Percentiles rank a stretch among this genome's conserved stretches.
Conservation (phyloP, 2,888 invertebrate genomes). For the Himalopsyche kuldschensis region DNA sequence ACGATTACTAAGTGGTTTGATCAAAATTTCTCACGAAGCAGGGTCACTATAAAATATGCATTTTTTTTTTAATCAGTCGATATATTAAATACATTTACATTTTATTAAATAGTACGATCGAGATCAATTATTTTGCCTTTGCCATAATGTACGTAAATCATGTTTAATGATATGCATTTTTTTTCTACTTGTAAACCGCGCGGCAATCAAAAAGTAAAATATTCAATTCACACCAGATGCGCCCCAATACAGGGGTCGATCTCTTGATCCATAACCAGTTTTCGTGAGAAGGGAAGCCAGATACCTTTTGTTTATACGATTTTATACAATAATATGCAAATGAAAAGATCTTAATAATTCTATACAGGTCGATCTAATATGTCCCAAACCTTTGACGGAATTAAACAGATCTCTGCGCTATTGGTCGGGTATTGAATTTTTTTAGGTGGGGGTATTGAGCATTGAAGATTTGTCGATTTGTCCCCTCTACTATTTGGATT, state of each 20-base stretch:
- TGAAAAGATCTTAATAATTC: not conserved
- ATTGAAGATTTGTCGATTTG: not conserved
- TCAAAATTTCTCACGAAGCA: not conserved
- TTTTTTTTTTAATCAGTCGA: not conserved
- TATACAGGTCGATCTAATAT: not conserved
- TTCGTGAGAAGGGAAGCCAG: conserved; percentile 15
- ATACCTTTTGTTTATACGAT: conserved; percentile 8
- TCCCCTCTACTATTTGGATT: not conserved
- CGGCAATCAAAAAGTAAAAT: not conserved
- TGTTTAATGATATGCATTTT: not conserved
- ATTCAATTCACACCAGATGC: not conserved
- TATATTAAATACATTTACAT: not conserved
- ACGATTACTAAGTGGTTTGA: not conserved
- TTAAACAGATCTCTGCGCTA: not conserved
- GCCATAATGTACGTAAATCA: not conserved
- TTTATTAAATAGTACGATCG: not conserved
- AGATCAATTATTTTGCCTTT: not conserved
- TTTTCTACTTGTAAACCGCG: not conserved
- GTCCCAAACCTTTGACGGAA: not conserved
- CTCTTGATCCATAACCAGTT: conserved; percentile 8
- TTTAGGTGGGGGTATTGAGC: not conserved
- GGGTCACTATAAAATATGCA: not conserved
- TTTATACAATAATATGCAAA: not conserved
- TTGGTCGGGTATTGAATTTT: not conserved
- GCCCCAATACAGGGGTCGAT: not conserved